Percentiles rank a stretch among this genome's conserved stretches.
Conservation (phyloP, 1,140 invertebrate genomes). For the Arion vulgaris region DNA sequence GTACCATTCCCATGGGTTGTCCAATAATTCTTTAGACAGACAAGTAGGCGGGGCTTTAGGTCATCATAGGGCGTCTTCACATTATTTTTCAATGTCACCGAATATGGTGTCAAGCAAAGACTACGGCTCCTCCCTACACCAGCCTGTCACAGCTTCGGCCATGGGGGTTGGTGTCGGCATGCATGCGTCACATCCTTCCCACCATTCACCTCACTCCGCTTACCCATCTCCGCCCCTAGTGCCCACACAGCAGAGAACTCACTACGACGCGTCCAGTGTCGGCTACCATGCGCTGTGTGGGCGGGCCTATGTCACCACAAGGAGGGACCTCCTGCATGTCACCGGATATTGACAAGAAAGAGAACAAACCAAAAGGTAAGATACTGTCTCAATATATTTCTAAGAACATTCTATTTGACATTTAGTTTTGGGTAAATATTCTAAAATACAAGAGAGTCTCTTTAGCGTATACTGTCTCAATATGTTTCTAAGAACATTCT, state of each 20-base stretch:
- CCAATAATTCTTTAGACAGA: constrained; percentile 26
- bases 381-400: background rate
- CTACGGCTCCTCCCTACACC: constrained; percentile 34
- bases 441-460: too few species aligned
- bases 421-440: too few species aligned
- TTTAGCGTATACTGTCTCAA: too few species aligned
- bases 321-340: constrained; percentile 51
- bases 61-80: constrained; percentile 26
- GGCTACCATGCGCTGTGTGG: constrained; percentile 44
- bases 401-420: background rate
- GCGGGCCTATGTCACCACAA: constrained; percentile 41
- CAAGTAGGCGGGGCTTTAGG: constrained; percentile 32
- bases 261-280: constrained; percentile 22
- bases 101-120: constrained; percentile 31
- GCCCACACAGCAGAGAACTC: constrained; percentile 31
- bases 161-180: constrained; percentile 23
- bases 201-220: constrained; percentile 31
- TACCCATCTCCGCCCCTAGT: constrained; percentile 42
- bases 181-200: constrained; percentile 31
- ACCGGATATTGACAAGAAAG: constrained; percentile 61
- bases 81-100: constrained; percentile 34
- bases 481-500: too few species aligned
- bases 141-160: background rate
- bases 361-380: constrained; percentile 59
- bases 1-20: constrained; percentile 45